phyloP scores from a whole-genome alignment of 2,797 vertebrate species.

The Meriones psammophilus region DNA sequence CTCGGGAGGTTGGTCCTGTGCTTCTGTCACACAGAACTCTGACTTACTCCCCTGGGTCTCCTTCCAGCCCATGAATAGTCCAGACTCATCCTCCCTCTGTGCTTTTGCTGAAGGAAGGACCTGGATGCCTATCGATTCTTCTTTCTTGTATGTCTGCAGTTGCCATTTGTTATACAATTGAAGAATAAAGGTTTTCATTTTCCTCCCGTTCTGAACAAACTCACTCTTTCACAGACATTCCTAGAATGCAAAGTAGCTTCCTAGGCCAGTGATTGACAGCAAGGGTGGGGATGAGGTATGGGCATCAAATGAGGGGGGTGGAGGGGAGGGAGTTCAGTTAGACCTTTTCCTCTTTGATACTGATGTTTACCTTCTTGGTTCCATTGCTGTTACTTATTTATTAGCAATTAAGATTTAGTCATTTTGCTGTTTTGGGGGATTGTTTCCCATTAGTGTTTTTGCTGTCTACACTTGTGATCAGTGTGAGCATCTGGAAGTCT shows the following conservation, averaged over 20 bases:
- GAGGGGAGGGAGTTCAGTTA: background rate
- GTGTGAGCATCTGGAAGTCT: constrained; percentile 18
- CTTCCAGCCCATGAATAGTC: background rate
- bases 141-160: background rate
- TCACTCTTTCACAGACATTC: background rate
- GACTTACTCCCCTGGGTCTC: background rate
- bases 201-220: background rate
- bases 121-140: background rate
- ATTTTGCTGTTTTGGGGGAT: constrained; percentile 38
- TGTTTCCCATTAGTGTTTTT: constrained; percentile 1
- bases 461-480: constrained; percentile 7
- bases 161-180: background rate
- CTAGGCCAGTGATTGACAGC: background rate
- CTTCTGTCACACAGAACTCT: background rate
- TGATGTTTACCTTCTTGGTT: background rate
- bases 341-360: background rate
- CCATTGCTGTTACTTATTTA: background rate
- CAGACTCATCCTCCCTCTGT: background rate
- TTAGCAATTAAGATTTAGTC: background rate
- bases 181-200: background rate
- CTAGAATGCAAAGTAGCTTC: background rate
- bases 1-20: background rate
- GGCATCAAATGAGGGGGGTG: background rate
- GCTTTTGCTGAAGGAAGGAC: background rate
- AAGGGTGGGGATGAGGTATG: background rate